Conservation (phyloP, 2,888 invertebrate genomes). For the Strigamia maritima region DNA sequence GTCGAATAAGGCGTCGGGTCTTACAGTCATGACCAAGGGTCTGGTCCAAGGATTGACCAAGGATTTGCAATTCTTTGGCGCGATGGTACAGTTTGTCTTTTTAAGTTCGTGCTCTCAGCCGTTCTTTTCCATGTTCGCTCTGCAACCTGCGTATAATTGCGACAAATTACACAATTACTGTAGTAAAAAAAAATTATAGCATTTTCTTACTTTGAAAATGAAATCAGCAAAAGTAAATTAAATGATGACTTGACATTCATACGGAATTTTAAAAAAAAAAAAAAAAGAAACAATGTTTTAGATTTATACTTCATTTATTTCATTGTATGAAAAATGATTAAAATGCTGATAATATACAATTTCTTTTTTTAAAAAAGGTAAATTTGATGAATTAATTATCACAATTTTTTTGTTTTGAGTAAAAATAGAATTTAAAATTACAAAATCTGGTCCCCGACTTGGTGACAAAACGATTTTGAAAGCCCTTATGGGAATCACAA, state of each 20-base stretch:
- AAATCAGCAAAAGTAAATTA: neutral
- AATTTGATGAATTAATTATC: neutral
- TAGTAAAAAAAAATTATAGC: too few species aligned
- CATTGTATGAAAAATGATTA: constrained; percentile 12
- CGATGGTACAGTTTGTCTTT: constrained; percentile 5
- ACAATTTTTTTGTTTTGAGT: neutral
- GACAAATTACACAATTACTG: neutral
- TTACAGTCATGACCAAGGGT: neutral
- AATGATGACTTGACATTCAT: too few species aligned
- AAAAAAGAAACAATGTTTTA: too few species aligned
- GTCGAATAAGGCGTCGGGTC: neutral
- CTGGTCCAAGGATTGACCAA: constrained; percentile 26
- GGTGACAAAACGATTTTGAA: neutral
- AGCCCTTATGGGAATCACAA: neutral
- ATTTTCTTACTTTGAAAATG: neutral
- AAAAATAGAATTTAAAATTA: constrained; percentile 6
- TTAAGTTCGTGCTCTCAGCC: neutral
- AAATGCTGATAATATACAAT: neutral
- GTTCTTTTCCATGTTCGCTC: neutral
- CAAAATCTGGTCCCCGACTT: constrained; percentile 8
- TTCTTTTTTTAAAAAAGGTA: neutral
- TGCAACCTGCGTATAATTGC: neutral
- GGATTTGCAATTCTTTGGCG: neutral
- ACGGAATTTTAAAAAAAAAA: too few species aligned
- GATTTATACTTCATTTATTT: too few species aligned